Percentiles rank a stretch among this genome's conserved stretches.
These are phyloP conservation scores for Sphaerophoria rueppellii DNA, from an alignment of 2,888 invertebrate species.

Conservation along the genomic window DNA sequence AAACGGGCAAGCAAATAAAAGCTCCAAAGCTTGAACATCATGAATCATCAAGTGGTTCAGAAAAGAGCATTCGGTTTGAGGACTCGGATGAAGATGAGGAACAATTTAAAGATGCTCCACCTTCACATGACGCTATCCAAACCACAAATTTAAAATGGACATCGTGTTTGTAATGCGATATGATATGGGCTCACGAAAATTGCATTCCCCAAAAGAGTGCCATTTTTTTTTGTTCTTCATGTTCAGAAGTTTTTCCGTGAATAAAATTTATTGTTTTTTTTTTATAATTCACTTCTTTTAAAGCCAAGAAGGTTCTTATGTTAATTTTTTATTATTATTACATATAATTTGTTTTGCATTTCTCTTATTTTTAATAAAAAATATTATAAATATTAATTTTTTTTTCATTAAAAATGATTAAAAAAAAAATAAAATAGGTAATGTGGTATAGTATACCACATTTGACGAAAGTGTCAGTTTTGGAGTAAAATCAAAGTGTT, in stretches of 20 bases:
- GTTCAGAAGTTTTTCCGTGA: background rate
- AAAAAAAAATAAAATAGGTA: too few species aligned
- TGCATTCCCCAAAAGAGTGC: conserved; percentile 9
- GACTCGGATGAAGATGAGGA: conserved; percentile 9
- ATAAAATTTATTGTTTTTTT: too few species aligned
- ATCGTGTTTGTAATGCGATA: conserved; percentile 6
- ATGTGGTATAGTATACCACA: too few species aligned
- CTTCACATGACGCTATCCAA: conserved; percentile 13
- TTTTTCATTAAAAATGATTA: too few species aligned
- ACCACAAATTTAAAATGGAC: conserved; percentile 11
- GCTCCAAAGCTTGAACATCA: conserved; percentile 10
- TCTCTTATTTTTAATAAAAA: too few species aligned
- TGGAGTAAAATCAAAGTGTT: too few species aligned
- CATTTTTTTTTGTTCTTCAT: background rate
- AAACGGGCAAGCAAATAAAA: background rate
- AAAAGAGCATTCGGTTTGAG: conserved; percentile 1
- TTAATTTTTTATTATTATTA: too few species aligned
- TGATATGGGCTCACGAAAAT: background rate
- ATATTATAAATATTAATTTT: too few species aligned
- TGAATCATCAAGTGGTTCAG: conserved; percentile 13
- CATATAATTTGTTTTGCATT: too few species aligned
- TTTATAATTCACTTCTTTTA: too few species aligned
- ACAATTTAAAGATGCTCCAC: conserved; percentile 20
- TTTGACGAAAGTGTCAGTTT: too few species aligned
- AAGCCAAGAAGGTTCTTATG: too few species aligned